A percentile compares a stretch with the other conserved stretches of the same genome.
Conservation (phyloP, 2,888 invertebrate species). For the Tipula confusa region DNA sequence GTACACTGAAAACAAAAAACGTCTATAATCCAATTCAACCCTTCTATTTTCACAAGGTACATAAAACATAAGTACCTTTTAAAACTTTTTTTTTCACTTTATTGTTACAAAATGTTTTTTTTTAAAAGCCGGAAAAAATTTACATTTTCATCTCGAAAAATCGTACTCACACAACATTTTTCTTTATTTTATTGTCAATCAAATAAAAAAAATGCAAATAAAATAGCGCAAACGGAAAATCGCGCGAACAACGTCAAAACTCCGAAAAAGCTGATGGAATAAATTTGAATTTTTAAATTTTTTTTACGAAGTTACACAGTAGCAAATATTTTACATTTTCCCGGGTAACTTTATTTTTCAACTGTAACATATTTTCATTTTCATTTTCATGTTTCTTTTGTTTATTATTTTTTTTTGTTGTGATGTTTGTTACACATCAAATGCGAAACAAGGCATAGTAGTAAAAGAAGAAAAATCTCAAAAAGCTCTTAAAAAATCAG, state of each 20-base stretch:
- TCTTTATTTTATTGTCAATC: background rate
- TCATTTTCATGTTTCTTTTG: too few species aligned
- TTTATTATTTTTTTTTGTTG: background rate
- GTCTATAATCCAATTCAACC: background rate
- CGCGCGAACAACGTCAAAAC: background rate
- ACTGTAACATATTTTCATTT: background rate
- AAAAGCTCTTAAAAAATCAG: conserved; percentile 25
- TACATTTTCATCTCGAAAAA: background rate
- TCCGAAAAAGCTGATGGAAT: background rate
- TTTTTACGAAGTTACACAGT: background rate
- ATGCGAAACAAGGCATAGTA: background rate
- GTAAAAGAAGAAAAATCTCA: background rate
- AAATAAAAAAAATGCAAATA: background rate
- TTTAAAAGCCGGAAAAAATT: background rate
- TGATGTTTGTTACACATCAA: background rate
- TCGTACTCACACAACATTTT: background rate
- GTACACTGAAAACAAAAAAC: background rate
- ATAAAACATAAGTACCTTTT: conserved; percentile 7
- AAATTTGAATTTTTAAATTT: background rate
- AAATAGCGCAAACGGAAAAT: background rate
- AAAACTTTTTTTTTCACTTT: conserved; percentile 4
- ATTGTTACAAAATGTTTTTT: background rate
- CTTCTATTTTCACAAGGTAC: background rate
- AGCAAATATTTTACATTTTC: background rate
- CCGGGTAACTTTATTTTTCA: background rate